Conservation (phyloP, 2,888 invertebrate genomes). For the Poecilobothrus nobilitatus region DNA sequence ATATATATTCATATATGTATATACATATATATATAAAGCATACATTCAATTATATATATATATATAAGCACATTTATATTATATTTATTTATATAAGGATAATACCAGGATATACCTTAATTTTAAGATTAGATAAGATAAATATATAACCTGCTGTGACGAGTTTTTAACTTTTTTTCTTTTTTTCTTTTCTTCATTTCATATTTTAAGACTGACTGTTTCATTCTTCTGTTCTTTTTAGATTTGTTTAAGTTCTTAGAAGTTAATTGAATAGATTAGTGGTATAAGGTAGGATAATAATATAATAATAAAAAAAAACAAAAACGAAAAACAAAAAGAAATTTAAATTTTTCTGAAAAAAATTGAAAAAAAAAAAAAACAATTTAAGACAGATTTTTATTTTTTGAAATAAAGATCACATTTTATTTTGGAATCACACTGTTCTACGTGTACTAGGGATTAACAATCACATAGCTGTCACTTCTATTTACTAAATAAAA, state of each 20-base stretch:
- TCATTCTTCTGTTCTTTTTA: not conserved
- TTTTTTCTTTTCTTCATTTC: no score
- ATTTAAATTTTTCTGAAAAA: not conserved
- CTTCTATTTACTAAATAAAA: not conserved
- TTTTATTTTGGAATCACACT: conserved; percentile 1
- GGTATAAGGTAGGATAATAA: not conserved
- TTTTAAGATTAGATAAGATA: not conserved
- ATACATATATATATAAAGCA: no score
- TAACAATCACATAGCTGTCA: not conserved
- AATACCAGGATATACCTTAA: conserved; percentile 6
- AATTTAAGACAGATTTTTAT: no score
- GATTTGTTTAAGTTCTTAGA: not conserved
- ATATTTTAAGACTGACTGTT: not conserved
- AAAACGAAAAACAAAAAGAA: not conserved
- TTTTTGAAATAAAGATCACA: no score
- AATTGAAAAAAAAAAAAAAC: not conserved
- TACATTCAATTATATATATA: no score
- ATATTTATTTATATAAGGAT: not conserved
- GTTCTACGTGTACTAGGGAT: not conserved
- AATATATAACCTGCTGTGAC: not conserved
- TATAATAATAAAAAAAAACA: not conserved
- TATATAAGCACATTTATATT: no score
- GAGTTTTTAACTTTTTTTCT: not conserved
- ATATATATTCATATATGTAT: no score
- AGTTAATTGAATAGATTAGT: conserved; percentile 4